Conservation (phyloP, 2,888 invertebrate genomes). For the Agrotis segetum region DNA sequence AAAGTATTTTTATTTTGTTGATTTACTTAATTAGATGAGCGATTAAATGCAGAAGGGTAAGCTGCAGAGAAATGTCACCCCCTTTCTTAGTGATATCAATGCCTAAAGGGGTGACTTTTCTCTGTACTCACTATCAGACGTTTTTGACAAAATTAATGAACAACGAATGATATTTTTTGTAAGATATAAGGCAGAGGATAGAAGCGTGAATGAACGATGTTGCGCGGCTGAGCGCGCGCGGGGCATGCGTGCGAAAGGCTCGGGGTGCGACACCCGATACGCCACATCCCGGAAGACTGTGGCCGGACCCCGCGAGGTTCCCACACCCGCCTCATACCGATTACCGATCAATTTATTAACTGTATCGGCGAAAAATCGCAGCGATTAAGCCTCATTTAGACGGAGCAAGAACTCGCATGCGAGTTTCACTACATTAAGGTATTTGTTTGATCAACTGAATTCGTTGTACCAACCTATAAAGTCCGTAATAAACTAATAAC, state of each 20-base stretch:
- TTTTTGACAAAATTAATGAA: constrained; percentile 7
- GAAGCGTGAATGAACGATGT: constrained; percentile 78
- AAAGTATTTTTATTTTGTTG: no score
- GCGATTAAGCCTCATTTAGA: no score
- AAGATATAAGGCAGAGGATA: constrained; percentile 66
- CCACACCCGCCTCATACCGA: constrained; percentile 71
- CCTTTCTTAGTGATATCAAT: no score
- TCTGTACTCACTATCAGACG: background rate
- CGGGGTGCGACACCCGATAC: constrained; percentile 80
- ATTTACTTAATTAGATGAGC: no score
- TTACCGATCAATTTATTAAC: constrained; percentile 28
- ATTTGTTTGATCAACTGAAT: no score
- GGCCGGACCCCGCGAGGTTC: constrained; percentile 76
- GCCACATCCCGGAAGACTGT: constrained; percentile 90
- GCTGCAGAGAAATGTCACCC: no score
- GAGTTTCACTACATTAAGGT: no score
- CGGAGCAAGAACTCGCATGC: no score
- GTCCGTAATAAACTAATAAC: no score
- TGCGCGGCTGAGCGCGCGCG: constrained; percentile 76
- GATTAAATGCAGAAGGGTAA: no score
- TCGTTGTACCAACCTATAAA: no score
- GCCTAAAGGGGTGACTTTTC: no score
- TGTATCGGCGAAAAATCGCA: constrained; percentile 3
- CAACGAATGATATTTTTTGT: constrained; percentile 53
- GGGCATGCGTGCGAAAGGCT: constrained; percentile 86